Evolutionary conservation across 2,113 vertebrate species (phyloP).

Genomic region (Parotia lawesii): DNA sequence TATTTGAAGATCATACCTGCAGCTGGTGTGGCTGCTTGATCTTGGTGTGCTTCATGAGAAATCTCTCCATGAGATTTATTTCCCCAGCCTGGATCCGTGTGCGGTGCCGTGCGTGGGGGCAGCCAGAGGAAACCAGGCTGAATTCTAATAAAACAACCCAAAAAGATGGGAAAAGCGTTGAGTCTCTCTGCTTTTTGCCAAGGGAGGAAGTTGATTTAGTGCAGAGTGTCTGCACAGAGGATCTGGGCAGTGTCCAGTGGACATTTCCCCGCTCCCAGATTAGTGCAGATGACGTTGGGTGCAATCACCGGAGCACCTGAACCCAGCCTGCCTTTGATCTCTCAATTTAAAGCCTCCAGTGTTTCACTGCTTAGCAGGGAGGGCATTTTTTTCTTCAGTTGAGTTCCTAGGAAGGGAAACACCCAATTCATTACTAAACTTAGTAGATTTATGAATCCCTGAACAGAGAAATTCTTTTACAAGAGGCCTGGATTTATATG

Average conservation of each 20-base stretch:
- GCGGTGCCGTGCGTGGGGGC: accelerated
- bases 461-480: constrained; percentile 61
- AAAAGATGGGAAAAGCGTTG: background rate
- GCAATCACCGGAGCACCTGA: background rate
- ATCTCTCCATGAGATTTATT: background rate
- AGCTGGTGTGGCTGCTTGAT: background rate
- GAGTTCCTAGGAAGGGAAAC: constrained; percentile 47
- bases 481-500: constrained; percentile 54
- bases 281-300: background rate
- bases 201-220: background rate
- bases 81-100: background rate
- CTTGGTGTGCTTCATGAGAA: background rate
- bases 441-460: constrained; percentile 60
- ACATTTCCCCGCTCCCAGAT: background rate
- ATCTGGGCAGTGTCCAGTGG: background rate
- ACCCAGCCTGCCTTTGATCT: constrained; percentile 26
- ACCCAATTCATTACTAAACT: constrained; percentile 50
- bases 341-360: constrained; percentile 20
- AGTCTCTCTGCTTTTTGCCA: background rate
- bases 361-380: constrained; percentile 29
- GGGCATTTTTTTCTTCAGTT: background rate
- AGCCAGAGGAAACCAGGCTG: background rate
- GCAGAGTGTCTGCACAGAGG: background rate
- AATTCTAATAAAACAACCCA: background rate
- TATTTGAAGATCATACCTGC: background rate